Percentiles rank a stretch among this genome's conserved stretches.
phyloP scores from a whole-genome alignment of 1,140 invertebrate species.

The Drosophila auraria region DNA sequence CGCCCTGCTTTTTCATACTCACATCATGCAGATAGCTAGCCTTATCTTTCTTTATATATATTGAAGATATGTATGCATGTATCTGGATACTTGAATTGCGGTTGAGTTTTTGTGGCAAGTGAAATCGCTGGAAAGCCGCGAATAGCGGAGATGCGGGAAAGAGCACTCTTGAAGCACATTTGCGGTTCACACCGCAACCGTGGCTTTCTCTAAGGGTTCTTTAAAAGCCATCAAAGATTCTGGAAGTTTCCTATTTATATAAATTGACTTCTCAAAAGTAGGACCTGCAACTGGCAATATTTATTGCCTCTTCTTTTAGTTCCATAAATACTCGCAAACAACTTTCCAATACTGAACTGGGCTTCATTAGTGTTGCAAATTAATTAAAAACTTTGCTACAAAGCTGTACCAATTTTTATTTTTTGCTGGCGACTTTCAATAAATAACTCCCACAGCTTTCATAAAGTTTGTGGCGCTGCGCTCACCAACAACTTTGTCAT shows the following conservation, averaged over 20 bases:
- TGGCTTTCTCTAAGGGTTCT: neutral
- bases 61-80: constrained; percentile 7
- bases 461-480: constrained; percentile 10
- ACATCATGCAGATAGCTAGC: constrained; percentile 13
- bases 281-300: neutral
- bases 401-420: constrained; percentile 10
- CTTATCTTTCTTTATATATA: constrained; percentile 8
- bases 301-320: neutral
- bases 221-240: neutral
- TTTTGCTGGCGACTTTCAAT: constrained; percentile 2
- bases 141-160: neutral
- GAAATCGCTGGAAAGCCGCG: constrained; percentile 30
- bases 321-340: neutral
- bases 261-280: neutral
- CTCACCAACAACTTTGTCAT: constrained; percentile 12
- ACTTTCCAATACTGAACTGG: constrained; percentile 9
- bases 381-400: constrained; percentile 27
- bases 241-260: neutral
- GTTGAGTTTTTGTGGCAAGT: constrained; percentile 30
- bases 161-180: constrained; percentile 21
- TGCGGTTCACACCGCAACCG: constrained; percentile 26
- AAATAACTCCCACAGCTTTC: constrained; percentile 1
- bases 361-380: constrained; percentile 10
- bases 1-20: constrained; percentile 27
- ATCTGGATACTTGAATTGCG: constrained; percentile 32